Base-by-base conservation (phyloP, 2,888 invertebrate genomes). In the Rhodophaea formosa region DNA sequence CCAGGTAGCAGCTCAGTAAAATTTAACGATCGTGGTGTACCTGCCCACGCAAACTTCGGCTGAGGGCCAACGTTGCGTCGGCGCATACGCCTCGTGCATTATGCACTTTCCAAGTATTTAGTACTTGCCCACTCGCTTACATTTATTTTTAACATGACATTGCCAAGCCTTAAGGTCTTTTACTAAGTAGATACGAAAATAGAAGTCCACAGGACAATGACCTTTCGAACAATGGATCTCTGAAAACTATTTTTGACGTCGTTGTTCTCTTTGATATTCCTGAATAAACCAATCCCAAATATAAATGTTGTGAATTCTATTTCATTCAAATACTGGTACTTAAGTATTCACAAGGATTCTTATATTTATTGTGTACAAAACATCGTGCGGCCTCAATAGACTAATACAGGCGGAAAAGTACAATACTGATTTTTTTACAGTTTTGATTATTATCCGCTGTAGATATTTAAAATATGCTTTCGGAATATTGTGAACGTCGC, bases 41-140 rank as follows among this genome's bases (percentile, higher is more conserved):
- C 75, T 59, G 64, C 88, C 88, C 78, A 88, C 88, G 82, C 86
- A 71, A 63, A 70, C 77, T 68, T 75, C 76, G 60, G 69, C 69
- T 73, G 77, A 77, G 79, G 76, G 75, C 10, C 73, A 74, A 74
- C 74, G 71, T 72, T 73, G 77, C 82, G 77, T 76, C 72, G 68
- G 78, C 80, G 80, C 82, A 79, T 69, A 70, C 72, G 74, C 76
- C 77, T 73, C 63, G 75, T 75, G 71, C 75, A 75, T 77, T 75
- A 78, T 77, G 72, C 75, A 68, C 69, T 66, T 62, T 67, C 70
- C 71, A 74, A 75, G 72, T 70, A 72, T 75, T 72, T 68, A 64
- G 67, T 66, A 58, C 58, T 61, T 60, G 57, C 59, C 60, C 57
- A 62, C n/a, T 23, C 10, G 39, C 7, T 55, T 55, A 32, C 45